These are phyloP conservation scores for Lacanobia oleracea DNA, from an alignment of 2,888 invertebrate genomes.

Conservation along the genomic window DNA sequence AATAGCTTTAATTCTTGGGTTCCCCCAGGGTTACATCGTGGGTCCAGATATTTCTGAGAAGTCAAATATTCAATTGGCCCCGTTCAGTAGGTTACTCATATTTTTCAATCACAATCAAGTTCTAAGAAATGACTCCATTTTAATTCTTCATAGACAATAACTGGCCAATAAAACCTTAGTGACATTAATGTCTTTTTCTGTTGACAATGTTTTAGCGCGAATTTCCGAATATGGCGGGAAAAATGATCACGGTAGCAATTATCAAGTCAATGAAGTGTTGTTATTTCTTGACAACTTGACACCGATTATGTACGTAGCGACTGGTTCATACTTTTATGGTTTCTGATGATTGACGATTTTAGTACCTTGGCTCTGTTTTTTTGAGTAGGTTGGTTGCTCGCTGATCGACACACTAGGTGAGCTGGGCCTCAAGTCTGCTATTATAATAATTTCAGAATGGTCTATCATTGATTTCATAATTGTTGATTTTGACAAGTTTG, in stretches of 20 bases:
- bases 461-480: too few relatives aligned
- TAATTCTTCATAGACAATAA: conserved; percentile 29
- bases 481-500: too few relatives aligned
- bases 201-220: conserved; percentile 55
- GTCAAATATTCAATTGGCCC: conserved; percentile 29
- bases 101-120: conserved; percentile 29
- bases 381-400: conserved; percentile 8
- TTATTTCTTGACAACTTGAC: conserved; percentile 61
- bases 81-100: conserved; percentile 16
- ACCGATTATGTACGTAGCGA: conserved; percentile 49
- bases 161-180: conserved; percentile 44
- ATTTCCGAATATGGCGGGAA: conserved; percentile 68
- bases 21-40: conserved; percentile 5
- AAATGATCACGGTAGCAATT: conserved; percentile 70
- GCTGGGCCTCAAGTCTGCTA: too few relatives aligned
- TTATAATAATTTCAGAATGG: too few relatives aligned
- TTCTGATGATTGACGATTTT: conserved; percentile 48
- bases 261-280: conserved; percentile 65
- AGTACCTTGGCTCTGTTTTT: conserved; percentile 49
- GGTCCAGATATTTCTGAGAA: conserved; percentile 23
- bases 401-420: not conserved
- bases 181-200: conserved; percentile 59
- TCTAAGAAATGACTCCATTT: conserved; percentile 31
- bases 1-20: not conserved
- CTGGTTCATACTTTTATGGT: conserved; percentile 60